phyloP scores from a whole-genome alignment of 2,113 vertebrate species.

The Gobio gobio region DNA sequence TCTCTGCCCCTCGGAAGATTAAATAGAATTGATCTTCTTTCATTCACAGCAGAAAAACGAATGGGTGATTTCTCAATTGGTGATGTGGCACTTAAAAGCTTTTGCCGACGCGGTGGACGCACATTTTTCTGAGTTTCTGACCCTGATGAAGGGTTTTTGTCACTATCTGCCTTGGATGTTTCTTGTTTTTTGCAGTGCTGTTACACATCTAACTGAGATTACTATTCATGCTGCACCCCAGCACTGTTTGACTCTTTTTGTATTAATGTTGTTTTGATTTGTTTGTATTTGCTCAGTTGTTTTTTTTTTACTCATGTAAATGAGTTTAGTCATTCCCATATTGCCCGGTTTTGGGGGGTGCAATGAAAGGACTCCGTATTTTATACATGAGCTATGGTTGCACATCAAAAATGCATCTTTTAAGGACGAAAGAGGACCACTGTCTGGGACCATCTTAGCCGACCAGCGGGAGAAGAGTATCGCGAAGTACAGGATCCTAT shows the following conservation, averaged over 20 bases:
- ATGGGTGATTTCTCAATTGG: conserved; percentile 8
- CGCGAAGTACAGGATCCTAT: background rate
- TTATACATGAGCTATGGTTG: background rate
- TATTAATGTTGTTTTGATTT: conserved; percentile 12
- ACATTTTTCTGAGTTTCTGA: conserved; percentile 20
- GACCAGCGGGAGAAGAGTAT: background rate
- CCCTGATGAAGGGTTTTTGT: conserved; percentile 1
- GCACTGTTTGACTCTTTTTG: background rate
- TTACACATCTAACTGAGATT: conserved; percentile 37
- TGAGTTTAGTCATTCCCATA: conserved; percentile 28
- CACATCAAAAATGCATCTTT: conserved; percentile 1
- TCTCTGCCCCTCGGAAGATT: background rate
- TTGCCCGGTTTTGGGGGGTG: background rate
- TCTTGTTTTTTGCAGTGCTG: conserved; percentile 15
- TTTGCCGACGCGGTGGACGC: background rate
- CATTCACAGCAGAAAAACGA: background rate
- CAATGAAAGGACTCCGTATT: background rate
- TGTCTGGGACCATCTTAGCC: background rate
- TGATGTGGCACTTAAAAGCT: conserved; percentile 34
- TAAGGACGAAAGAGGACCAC: background rate
- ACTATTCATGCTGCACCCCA: conserved; percentile 26
- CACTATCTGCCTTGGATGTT: conserved; percentile 20
- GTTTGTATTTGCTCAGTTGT: conserved; percentile 8
- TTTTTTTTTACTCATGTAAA: background rate
- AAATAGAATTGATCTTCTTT: background rate